These are phyloP conservation scores for Sinocyclocheilus maitianheensis DNA, from an alignment of 2,113 vertebrate genomes.

Conservation along the genomic window DNA sequence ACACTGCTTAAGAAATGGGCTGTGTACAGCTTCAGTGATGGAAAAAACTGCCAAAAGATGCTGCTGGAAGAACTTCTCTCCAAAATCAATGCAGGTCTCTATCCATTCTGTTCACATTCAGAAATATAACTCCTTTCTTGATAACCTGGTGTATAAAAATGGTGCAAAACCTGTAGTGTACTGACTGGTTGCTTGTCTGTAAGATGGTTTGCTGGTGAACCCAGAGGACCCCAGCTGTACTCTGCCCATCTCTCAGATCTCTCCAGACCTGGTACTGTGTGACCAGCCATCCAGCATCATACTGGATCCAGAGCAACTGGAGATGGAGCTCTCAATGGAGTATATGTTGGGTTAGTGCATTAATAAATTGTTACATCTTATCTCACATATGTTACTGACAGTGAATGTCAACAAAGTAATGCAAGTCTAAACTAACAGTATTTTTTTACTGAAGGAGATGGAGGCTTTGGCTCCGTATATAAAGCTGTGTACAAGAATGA, in stretches of 20 bases:
- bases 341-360: conserved; percentile 83
- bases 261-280: conserved; percentile 88
- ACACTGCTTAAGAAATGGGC: conserved; percentile 95
- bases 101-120: not conserved
- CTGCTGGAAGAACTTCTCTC: conserved; percentile 87
- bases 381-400: not conserved
- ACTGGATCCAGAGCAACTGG: conserved; percentile 83
- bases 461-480: conserved; percentile 97
- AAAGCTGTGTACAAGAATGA: conserved; percentile 87
- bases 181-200: not conserved
- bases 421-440: not conserved
- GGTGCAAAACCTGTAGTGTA: not conserved
- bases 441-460: conserved; percentile 78
- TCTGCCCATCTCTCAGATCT: conserved; percentile 89
- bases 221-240: conserved; percentile 79
- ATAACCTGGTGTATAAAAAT: not conserved
- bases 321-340: conserved; percentile 83
- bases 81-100: conserved; percentile 81
- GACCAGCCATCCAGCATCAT: conserved; percentile 89
- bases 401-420: not conserved
- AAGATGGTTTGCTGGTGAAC: conserved; percentile 86
- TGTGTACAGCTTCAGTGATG: conserved; percentile 89
- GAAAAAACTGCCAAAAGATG: conserved; percentile 84
- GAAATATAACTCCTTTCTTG: not conserved
- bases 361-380: too few relatives aligned